Conservation (phyloP, 2,113 vertebrate species). For the Corythornis vintsioides region DNA sequence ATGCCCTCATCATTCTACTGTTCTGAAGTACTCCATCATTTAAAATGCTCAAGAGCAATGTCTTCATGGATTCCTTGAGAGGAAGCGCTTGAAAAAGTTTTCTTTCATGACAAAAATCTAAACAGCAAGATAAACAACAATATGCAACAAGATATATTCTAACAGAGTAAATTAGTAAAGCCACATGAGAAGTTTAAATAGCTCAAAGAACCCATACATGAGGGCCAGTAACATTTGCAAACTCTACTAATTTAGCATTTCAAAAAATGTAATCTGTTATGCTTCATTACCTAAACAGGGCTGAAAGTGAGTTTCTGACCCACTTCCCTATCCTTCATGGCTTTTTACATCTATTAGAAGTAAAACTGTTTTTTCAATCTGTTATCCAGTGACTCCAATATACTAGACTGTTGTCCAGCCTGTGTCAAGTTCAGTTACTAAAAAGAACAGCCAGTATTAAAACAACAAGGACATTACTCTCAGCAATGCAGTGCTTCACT, state of each 20-base stretch:
- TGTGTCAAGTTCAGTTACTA: background rate
- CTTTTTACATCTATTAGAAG: background rate
- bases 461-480: background rate
- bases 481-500: background rate
- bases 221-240: background rate
- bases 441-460: background rate
- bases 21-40: background rate
- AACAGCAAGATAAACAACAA: background rate
- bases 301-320: background rate
- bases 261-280: background rate
- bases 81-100: background rate
- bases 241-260: background rate
- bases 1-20: background rate
- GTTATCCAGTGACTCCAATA: background rate
- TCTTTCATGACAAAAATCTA: background rate
- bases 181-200: background rate
- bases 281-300: background rate
- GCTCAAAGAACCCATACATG: fast-evolving
- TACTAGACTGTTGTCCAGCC: background rate
- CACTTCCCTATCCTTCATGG: background rate
- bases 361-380: background rate
- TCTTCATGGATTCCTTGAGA: background rate
- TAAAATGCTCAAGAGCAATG: background rate
- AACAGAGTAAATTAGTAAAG: background rate
- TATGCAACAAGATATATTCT: background rate